phyloP scores from a whole-genome alignment of 2,797 vertebrate genomes.

The Clarias fuscus region DNA sequence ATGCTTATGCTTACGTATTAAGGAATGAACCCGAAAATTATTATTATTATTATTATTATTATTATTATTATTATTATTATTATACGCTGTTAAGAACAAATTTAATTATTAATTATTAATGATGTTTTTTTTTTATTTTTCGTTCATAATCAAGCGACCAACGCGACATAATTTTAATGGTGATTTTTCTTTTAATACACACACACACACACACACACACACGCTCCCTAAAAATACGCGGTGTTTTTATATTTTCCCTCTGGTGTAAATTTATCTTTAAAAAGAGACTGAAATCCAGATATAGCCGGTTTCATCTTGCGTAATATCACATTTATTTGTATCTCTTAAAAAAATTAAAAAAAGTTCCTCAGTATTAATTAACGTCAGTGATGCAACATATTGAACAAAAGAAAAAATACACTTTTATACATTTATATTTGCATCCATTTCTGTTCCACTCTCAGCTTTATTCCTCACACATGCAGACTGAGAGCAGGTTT shows the following conservation, averaged over 20 bases:
- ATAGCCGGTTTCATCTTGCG: neutral
- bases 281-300: neutral
- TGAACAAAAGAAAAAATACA: neutral
- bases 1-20: neutral
- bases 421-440: neutral
- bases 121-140: neutral
- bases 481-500: neutral
- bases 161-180: neutral
- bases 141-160: neutral
- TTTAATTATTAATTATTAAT: neutral
- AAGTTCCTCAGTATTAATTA: neutral
- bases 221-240: neutral
- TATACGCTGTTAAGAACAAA: neutral
- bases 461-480: neutral
- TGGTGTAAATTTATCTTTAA: neutral
- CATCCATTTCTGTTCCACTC: neutral
- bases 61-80: conserved; percentile 4
- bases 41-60: conserved; percentile 16
- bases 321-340: no score
- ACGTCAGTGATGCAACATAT: neutral
- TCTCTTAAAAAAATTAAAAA: no score
- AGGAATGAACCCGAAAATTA: neutral
- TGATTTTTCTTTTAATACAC: neutral
- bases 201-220: neutral
- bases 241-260: neutral